phyloP scores from a whole-genome alignment of 2,888 invertebrate genomes.

The Agriopis marginaria region DNA sequence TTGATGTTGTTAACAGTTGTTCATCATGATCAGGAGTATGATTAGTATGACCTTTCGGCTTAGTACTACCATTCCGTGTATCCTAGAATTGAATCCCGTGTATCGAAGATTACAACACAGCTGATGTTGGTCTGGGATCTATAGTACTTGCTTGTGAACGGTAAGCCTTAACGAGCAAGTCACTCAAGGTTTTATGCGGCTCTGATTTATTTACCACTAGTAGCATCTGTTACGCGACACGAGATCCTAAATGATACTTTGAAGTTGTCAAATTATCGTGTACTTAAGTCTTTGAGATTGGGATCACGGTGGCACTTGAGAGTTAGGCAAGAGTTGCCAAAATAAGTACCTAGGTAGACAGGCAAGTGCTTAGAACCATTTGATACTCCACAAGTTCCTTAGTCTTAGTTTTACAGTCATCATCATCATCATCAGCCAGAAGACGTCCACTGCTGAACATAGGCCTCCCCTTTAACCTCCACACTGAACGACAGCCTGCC shows the following conservation, averaged over 20 bases:
- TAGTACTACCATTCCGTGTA: no score
- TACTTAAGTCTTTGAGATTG: conserved; percentile 46
- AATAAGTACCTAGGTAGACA: background rate
- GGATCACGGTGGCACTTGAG: conserved; percentile 18
- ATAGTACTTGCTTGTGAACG: conserved; percentile 59
- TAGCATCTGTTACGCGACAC: conserved; percentile 75
- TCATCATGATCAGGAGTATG: background rate
- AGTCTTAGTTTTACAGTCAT: no score
- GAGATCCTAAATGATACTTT: conserved; percentile 76
- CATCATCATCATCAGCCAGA: no score
- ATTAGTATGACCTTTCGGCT: background rate
- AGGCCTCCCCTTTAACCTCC: no score
- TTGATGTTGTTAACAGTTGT: no score
- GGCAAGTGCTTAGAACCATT: background rate
- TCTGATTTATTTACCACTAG: conserved; percentile 77
- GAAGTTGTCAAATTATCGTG: conserved; percentile 81
- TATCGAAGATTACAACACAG: conserved; percentile 50
- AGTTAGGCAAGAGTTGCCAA: background rate
- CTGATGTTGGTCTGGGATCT: conserved; percentile 49
- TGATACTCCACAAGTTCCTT: background rate
- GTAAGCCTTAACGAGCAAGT: conserved; percentile 70
- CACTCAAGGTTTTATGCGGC: conserved; percentile 70
- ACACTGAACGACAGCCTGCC: no score
- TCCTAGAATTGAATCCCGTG: no score
- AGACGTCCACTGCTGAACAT: no score